phyloP scores from a whole-genome alignment of 2,797 vertebrate genomes.

The Diceros bicornis region DNA sequence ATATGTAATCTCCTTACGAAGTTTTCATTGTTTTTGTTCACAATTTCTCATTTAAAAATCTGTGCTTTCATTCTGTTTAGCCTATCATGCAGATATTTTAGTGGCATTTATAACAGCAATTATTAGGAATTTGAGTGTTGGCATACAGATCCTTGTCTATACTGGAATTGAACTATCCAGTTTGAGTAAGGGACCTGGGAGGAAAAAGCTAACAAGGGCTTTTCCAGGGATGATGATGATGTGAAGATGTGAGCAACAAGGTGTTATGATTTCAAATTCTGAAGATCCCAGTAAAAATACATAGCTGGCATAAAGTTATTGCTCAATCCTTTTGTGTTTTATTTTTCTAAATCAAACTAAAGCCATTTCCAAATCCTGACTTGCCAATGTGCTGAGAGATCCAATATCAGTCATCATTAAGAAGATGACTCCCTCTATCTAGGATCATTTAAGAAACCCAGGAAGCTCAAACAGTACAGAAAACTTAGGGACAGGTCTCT shows the following conservation, averaged over 20 bases:
- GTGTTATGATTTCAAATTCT: background rate
- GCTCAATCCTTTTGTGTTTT: background rate
- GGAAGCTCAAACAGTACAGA: background rate
- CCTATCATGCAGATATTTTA: background rate
- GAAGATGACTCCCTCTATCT: background rate
- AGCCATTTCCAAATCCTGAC: background rate
- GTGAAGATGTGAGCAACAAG: background rate
- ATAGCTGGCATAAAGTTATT: background rate
- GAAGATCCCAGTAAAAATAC: background rate
- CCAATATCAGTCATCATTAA: background rate
- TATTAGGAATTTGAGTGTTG: background rate
- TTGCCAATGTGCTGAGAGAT: background rate
- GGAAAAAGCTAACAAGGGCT: background rate
- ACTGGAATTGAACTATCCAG: background rate
- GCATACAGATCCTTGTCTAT: background rate
- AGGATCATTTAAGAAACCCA: background rate
- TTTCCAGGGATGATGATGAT: background rate
- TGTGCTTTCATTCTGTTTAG: background rate
- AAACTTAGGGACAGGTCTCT: background rate
- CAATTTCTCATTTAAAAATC: background rate
- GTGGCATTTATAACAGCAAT: background rate
- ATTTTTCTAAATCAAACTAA: slow-evolving; percentile 30
- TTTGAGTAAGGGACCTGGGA: background rate
- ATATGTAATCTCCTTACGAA: background rate
- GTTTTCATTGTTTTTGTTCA: background rate